Percentiles rank a stretch among this genome's conserved stretches.
Conservation (phyloP, 1,140 invertebrate species). For the Pentalonia nigronervosa region DNA sequence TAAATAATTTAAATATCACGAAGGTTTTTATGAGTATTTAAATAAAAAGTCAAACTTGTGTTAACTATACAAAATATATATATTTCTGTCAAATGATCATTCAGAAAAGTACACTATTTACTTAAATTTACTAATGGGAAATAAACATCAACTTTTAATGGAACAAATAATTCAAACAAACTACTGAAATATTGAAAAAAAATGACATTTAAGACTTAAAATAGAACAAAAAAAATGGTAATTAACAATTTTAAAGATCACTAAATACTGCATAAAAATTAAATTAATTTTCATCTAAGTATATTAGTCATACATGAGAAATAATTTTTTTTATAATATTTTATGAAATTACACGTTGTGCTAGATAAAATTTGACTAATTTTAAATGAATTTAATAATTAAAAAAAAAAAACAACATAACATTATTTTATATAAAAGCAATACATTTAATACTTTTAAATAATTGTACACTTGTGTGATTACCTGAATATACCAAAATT, state of each 20-base stretch:
- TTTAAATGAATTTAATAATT: not conserved
- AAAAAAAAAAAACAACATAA: not conserved
- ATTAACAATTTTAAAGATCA: not conserved
- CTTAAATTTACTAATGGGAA: not conserved
- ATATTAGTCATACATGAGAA: no score
- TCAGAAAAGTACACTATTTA: not conserved
- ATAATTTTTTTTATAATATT: not conserved
- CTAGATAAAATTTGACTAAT: not conserved
- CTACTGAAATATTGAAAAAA: not conserved
- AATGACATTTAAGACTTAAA: not conserved
- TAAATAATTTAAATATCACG: not conserved
- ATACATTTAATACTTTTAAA: not conserved
- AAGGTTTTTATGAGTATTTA: not conserved
- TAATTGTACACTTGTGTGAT: not conserved
- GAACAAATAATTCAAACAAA: constrained; percentile 4
- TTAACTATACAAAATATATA: not conserved
- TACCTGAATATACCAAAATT: not conserved
- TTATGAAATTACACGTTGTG: not conserved
- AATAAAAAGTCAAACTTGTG: not conserved
- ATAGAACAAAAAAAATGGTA: not conserved
- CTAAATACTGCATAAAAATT: not conserved
- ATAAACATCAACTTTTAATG: not conserved
- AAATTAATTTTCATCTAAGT: not conserved
- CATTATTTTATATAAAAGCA: not conserved
- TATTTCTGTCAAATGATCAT: not conserved